Evolutionary conservation across 2,113 vertebrate species (phyloP), one percentile per base, ranked within the genome.

Genomic region (Oreochromis spilurus): DNA sequence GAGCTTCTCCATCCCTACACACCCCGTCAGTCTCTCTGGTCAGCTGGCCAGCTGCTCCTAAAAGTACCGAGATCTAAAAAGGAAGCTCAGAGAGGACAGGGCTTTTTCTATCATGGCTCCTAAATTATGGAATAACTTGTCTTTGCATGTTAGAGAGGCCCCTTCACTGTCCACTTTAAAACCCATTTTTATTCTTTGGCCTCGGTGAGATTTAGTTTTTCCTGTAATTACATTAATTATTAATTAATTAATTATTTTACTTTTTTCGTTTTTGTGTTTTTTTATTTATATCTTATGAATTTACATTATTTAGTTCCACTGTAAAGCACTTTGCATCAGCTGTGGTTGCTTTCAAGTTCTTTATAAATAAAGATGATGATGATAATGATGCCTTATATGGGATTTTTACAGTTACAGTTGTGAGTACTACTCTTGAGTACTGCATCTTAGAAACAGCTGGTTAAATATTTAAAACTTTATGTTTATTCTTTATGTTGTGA

Each of bases 321-420:
- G 60, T 38, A 38, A 65, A 38, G 10, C 6, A 0, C 1, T 65
- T 65, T 38, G 60, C 29, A n/a, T 65, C 60, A 36, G 31, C 0
- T 65, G 60, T 65, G 60, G 60, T 65, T 65, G 6, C 17, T 38
- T 65, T 65, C 12, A 65, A 38, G 34, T 21, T 34, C 2, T 38
- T 38, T 21, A 65, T 38, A 65, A 65, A 21, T 65, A 65, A 38
- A 65, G 19, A 65, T 38, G 38, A 36, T 36, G 34, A 36, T 36
- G 34, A 38, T 38, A 9, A 36, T 0, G 60, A 65, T 65, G 31
- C 38, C 6, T 65, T 38, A 29, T 0, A 29, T 75, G 24, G 67
- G 40, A 75, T 75, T 50, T 50, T 77, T 50, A 77, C 16, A 50
- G 2, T 77, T 77, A 31, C 2, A 24, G 24, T 24, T 58, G 54